Conservation (phyloP, 2,888 invertebrate species). For the Tortricodes alternella region DNA sequence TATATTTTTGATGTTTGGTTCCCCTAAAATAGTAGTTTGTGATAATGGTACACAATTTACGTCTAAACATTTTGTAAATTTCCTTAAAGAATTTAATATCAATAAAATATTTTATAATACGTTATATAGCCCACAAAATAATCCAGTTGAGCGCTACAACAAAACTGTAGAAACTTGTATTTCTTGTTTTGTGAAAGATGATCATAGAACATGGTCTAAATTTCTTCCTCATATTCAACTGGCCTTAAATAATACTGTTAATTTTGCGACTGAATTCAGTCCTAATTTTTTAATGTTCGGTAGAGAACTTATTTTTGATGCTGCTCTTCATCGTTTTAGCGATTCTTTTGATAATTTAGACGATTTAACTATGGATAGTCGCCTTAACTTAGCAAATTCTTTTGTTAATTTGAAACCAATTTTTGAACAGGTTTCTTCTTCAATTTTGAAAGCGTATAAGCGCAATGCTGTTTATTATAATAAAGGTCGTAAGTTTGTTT, state of each 20-base stretch:
- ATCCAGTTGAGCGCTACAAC: neutral
- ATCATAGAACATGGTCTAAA: conserved; percentile 9
- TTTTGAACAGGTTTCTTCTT: neutral
- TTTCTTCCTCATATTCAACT: conserved; percentile 5
- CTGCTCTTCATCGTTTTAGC: neutral
- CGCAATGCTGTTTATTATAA: conserved; percentile 11
- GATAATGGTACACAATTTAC: conserved; percentile 20
- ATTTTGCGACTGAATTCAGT: conserved; percentile 3
- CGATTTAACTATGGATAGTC: neutral
- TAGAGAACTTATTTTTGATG: conserved; percentile 11
- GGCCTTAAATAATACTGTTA: conserved; percentile 12
- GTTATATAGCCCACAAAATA: conserved; percentile 5
- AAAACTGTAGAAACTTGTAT: conserved; percentile 9
- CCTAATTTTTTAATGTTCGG: conserved; percentile 23
- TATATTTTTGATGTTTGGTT: conserved; percentile 15
- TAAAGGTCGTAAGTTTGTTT: neutral
- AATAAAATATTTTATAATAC: conserved; percentile 12
- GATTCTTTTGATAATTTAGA: neutral
- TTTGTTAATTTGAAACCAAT: neutral
- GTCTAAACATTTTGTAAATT: conserved; percentile 8
- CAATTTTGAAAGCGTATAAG: conserved; percentile 6
- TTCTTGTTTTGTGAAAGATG: conserved; percentile 11
- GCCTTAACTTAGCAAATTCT: neutral
- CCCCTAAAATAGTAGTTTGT: conserved; percentile 9
- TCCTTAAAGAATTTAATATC: conserved; percentile 5